Conservation (phyloP, 1,140 invertebrate species). For the Yoshiicerus persimilis region DNA sequence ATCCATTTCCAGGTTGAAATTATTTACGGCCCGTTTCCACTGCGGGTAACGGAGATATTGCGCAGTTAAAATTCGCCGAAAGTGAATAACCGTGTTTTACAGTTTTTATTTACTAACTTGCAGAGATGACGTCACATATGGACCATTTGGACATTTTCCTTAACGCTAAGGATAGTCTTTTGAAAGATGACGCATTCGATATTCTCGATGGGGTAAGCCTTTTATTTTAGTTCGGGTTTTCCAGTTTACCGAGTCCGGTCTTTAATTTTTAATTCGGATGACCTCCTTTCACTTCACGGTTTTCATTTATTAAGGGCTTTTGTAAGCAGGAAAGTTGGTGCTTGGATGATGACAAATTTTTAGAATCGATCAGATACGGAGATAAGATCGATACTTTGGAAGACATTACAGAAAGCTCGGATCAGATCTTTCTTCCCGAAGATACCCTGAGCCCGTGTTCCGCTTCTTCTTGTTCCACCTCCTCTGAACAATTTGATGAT, state of each 20-base stretch:
- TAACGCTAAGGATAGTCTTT: conserved; percentile 29
- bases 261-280: neutral
- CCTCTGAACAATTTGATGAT: conserved; percentile 41
- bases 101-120: neutral
- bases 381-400: conserved; percentile 37
- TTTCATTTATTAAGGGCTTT: neutral
- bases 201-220: conserved; percentile 19
- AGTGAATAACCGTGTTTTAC: neutral
- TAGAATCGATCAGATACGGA: conserved; percentile 44
- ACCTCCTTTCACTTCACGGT: neutral
- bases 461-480: conserved; percentile 8
- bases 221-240: neutral
- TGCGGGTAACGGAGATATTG: neutral
- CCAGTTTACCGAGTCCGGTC: neutral
- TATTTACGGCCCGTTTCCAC: neutral
- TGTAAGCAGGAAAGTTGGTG: conserved; percentile 29
- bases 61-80: neutral
- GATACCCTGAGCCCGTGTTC: conserved; percentile 10
- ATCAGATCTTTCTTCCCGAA: neutral
- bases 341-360: conserved; percentile 46
- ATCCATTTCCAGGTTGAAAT: neutral
- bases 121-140: conserved; percentile 37
- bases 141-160: conserved; percentile 39
- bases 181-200: conserved; percentile 33
- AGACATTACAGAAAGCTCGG: conserved; percentile 12